Percentiles rank a stretch among this genome's conserved stretches.
phyloP scores from a whole-genome alignment of 2,888 invertebrate genomes.

The Julus scanicus region DNA sequence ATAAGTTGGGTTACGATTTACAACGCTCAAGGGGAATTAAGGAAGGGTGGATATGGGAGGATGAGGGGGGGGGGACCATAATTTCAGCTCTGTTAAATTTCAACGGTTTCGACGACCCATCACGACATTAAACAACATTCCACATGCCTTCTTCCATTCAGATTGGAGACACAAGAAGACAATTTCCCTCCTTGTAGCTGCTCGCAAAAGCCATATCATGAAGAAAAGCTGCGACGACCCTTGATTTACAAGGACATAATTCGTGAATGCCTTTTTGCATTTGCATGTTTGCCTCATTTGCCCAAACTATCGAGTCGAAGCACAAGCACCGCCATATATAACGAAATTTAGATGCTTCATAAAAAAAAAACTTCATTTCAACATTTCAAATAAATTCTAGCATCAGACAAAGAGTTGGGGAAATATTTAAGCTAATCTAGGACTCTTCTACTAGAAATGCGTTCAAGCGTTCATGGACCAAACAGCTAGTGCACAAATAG shows the following conservation, averaged over 20 bases:
- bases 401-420: constrained; percentile 28
- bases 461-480: background rate
- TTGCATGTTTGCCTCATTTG: constrained; percentile 54
- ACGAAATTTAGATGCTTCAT: constrained; percentile 33
- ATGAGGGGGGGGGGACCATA: background rate
- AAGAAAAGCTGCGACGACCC: constrained; percentile 48
- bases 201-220: background rate
- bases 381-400: background rate
- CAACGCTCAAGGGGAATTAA: background rate
- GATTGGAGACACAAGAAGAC: constrained; percentile 29
- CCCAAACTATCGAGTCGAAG: constrained; percentile 40
- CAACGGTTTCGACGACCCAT: constrained; percentile 47
- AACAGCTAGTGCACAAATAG: too few species aligned
- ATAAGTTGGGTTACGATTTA: background rate
- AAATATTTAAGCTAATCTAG: constrained; percentile 10
- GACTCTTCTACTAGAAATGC: background rate
- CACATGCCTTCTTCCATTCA: constrained; percentile 47
- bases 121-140: constrained; percentile 51
- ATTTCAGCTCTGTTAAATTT: constrained; percentile 46
- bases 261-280: constrained; percentile 53
- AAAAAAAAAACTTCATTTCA: constrained; percentile 18
- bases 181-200: background rate
- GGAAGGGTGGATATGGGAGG: background rate
- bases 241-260: constrained; percentile 54
- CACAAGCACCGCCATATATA: background rate